Evolutionary conservation across 37 sponge, comb jelly and placozoan species (phyloP).

Genomic region (Ianthella basta): DNA sequence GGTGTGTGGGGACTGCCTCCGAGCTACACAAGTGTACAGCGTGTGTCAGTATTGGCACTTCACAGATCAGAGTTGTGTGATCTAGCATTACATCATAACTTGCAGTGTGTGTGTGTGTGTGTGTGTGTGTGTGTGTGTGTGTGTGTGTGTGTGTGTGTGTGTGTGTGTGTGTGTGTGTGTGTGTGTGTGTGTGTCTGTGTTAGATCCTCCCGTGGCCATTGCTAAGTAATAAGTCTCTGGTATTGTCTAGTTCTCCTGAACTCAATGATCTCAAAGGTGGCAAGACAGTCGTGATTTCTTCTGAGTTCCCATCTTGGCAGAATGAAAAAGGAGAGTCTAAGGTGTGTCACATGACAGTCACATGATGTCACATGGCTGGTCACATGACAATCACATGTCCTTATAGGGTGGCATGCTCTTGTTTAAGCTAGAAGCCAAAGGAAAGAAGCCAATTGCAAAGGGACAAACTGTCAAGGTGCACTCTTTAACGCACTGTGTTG

Average conservation of each 20-base stretch:
- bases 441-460: background rate
- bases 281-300: constrained; percentile 43
- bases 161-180: no score
- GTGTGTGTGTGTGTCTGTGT: no score
- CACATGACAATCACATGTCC: background rate
- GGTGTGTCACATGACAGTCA: constrained; percentile 1
- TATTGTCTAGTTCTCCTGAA: constrained; percentile 43
- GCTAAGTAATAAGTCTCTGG: background rate
- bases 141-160: no score
- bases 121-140: no score
- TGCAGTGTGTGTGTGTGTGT: constrained; percentile 38
- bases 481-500: background rate
- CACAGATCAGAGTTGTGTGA: background rate
- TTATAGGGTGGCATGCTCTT: constrained; percentile 48
- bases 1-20: background rate
- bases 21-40: background rate
- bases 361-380: no score
- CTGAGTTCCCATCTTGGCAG: constrained; percentile 56
- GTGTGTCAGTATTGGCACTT: background rate
- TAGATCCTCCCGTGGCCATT: no score
- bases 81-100: no score
- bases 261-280: constrained; percentile 26
- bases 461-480: background rate
- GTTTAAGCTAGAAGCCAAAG: constrained; percentile 30
- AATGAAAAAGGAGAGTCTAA: constrained; percentile 46